Base-by-base conservation (phyloP, 2,888 invertebrate species). In the Epiblema foenella region DNA sequence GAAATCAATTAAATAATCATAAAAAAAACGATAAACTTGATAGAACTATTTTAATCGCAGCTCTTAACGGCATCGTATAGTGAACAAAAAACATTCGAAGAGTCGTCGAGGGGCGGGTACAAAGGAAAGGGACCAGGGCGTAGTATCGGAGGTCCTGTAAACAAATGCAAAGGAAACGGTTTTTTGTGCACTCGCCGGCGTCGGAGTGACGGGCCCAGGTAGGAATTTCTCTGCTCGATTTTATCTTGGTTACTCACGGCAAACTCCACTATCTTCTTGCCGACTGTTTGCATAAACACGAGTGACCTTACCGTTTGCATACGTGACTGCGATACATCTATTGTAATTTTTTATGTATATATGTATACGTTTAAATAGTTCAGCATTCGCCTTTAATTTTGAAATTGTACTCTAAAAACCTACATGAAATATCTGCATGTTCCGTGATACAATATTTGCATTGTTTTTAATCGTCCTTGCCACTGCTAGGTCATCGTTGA, bases 71-170 rank as follows among this genome's bases (percentile, higher is more conserved):
- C 73, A 76, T 74, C 72, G 75, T 81, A n/a, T n/a, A 81, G 77
- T 82, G 76, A 73, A 81, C 87, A 93, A 93, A 93, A 92, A 91
- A 90, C 82, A 89, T 86, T 86, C 87, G 83, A 82, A 76, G 77
- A 82, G 77, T 81, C 78, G 78, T 78, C 80, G 79, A 79, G 82
- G 81, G 82, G 81, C 73, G 75, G 73, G 81, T 78, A 85, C 85
- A 88, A 89, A 88, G 86, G 85, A 88, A 89, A 88, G 86, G 85
- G 83, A 77, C 85, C 85, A 89, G 82, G 77, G 85, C 85, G 84
- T 89, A 76, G 86, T 90, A 90, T 92, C 92, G 91, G 91, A 91
- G 92, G 91, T 90, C 90, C 87, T 88, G 90, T 89, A 90, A 89
- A 91, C 86, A 90, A 91, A 87, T 89, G 87, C 85, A 84, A 87